Evolutionary conservation across 1,140 invertebrate genomes (phyloP).

Genomic region (Maconellicoccus hirsutus): DNA sequence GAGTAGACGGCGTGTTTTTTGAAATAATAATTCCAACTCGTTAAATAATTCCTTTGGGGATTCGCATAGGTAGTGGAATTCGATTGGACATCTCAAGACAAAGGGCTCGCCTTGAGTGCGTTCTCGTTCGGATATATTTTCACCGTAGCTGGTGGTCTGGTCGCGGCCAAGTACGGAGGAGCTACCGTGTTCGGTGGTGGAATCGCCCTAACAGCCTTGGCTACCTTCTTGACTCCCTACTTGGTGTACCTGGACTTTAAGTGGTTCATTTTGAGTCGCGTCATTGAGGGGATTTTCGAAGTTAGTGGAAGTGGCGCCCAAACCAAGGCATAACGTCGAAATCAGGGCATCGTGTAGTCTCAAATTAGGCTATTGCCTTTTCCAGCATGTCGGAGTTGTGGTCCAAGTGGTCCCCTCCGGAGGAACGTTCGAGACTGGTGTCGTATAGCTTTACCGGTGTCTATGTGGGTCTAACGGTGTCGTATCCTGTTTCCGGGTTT

Average conservation of each 20-base stretch:
- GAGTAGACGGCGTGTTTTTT: neutral
- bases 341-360: too few species aligned
- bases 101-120: constrained; percentile 46
- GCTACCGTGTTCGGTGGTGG: constrained; percentile 46
- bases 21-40: too few species aligned
- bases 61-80: constrained; percentile 53
- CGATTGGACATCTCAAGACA: constrained; percentile 42
- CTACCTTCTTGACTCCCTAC: constrained; percentile 51
- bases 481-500: constrained; percentile 10
- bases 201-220: constrained; percentile 44
- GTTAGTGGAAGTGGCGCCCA: constrained; percentile 36
- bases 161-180: constrained; percentile 41
- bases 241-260: constrained; percentile 65
- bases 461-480: constrained; percentile 29
- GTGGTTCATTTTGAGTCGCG: constrained; percentile 56
- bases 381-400: constrained; percentile 48
- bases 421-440: constrained; percentile 62
- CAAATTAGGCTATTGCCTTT: neutral
- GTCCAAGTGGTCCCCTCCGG: constrained; percentile 69
- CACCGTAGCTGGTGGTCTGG: constrained; percentile 42
- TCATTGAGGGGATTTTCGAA: constrained; percentile 80
- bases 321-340: too few species aligned
- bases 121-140: constrained; percentile 59
- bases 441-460: constrained; percentile 68
- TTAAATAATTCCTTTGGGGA: constrained; percentile 22